Percentiles rank a stretch among this genome's conserved stretches.
phyloP scores from a whole-genome alignment of 1,140 invertebrate species.

The Holotrichia oblita region DNA sequence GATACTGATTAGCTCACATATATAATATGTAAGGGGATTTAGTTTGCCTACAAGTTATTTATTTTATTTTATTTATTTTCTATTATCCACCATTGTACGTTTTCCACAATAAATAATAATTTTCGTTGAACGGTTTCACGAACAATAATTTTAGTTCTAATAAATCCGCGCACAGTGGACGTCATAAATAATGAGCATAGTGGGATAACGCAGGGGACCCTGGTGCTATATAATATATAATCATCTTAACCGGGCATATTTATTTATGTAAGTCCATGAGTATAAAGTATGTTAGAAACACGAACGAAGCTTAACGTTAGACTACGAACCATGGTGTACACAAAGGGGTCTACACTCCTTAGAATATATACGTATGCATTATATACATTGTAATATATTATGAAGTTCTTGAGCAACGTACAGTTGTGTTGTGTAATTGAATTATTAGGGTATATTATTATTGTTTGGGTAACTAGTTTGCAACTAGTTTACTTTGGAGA shows the following conservation, averaged over 20 bases:
- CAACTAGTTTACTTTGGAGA: not conserved
- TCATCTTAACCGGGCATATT: not conserved
- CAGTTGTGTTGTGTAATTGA: not conserved
- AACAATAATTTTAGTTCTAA: conserved; percentile 5
- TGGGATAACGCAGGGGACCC: not conserved
- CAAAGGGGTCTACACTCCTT: not conserved
- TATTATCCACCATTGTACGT: not conserved
- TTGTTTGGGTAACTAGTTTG: not conserved
- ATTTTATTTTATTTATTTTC: not conserved
- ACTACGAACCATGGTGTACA: not conserved
- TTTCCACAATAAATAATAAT: not conserved
- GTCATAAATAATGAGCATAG: not conserved
- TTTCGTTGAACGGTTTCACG: conserved; percentile 11
- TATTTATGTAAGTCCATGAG: not conserved
- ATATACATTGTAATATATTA: not conserved
- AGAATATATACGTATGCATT: not conserved
- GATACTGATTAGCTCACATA: too few species aligned
- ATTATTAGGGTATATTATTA: not conserved
- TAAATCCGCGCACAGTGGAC: not conserved
- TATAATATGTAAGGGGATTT: too few species aligned
- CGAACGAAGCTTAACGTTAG: not conserved
- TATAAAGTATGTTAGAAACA: not conserved
- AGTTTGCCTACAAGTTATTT: not conserved
- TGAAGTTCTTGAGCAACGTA: conserved; percentile 6
- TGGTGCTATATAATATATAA: not conserved